Evolutionary conservation across 2,888 invertebrate species (phyloP).

Genomic region (Drosophila kuntzei): DNA sequence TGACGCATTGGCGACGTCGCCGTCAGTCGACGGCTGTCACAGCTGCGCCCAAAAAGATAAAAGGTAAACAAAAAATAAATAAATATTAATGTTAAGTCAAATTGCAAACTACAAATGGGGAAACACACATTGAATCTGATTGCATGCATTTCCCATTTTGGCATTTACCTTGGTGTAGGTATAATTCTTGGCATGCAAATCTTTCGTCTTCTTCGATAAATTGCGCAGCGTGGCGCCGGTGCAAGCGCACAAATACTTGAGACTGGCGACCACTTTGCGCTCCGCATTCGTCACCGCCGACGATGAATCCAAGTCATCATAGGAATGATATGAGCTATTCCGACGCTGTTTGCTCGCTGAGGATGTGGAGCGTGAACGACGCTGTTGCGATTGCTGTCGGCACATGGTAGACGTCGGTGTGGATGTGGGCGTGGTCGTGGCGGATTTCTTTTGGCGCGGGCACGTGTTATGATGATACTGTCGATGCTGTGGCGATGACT

Average conservation of each 20-base stretch:
- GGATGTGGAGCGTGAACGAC: slow-evolving; percentile 64
- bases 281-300: slow-evolving; percentile 71
- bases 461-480: slow-evolving; percentile 75
- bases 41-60: slow-evolving; percentile 29
- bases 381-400: slow-evolving; percentile 55
- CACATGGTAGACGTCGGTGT: slow-evolving; percentile 34
- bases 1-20: slow-evolving; percentile 9
- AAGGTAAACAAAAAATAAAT: slow-evolving; percentile 29
- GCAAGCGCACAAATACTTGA: slow-evolving; percentile 84
- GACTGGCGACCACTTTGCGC: slow-evolving; percentile 77
- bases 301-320: slow-evolving; percentile 77
- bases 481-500: slow-evolving; percentile 43
- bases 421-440: slow-evolving; percentile 17
- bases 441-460: slow-evolving; percentile 59
- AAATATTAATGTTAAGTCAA: slow-evolving; percentile 15
- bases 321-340: slow-evolving; percentile 82
- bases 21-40: slow-evolving; percentile 5
- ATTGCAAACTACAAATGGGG: slow-evolving; percentile 7
- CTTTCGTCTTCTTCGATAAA: slow-evolving; percentile 82
- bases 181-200: slow-evolving; percentile 82
- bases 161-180: slow-evolving; percentile 90
- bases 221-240: slow-evolving; percentile 83
- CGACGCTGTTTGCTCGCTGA: slow-evolving; percentile 75
- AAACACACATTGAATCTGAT: slow-evolving; percentile 12
- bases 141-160: slow-evolving; percentile 13